These are phyloP conservation scores for Saccostrea cuccullata DNA, from an alignment of 1,140 invertebrate species.

Conservation along the genomic window DNA sequence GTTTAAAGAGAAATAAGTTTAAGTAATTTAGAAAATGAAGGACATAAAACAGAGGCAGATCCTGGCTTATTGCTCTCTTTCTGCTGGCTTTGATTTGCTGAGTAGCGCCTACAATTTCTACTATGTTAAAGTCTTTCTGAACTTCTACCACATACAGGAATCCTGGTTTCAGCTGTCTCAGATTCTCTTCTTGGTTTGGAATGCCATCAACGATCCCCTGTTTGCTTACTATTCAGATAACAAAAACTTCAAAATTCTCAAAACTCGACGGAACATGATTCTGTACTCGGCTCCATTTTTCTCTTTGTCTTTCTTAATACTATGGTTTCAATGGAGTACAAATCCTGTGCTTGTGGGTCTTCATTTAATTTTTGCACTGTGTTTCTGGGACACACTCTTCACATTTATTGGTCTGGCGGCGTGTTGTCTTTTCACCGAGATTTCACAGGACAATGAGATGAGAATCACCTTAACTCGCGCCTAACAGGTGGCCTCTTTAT, in stretches of 20 bases:
- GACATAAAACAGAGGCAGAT: slow-evolving; percentile 19
- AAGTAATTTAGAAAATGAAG: neutral
- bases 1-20: no score
- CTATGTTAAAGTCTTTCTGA: slow-evolving; percentile 78
- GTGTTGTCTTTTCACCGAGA: slow-evolving; percentile 78
- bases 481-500: slow-evolving; percentile 70
- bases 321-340: slow-evolving; percentile 78
- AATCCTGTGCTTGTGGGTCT: slow-evolving; percentile 65
- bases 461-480: slow-evolving; percentile 75
- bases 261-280: slow-evolving; percentile 74
- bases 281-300: slow-evolving; percentile 77
- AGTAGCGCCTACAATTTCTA: slow-evolving; percentile 70
- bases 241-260: slow-evolving; percentile 71
- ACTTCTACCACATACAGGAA: slow-evolving; percentile 77
- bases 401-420: slow-evolving; percentile 78
- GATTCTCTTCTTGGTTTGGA: slow-evolving; percentile 79
- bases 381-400: slow-evolving; percentile 79
- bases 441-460: slow-evolving; percentile 70
- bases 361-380: slow-evolving; percentile 77
- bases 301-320: slow-evolving; percentile 76
- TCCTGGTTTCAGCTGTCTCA: slow-evolving; percentile 79
- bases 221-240: slow-evolving; percentile 78
- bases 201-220: slow-evolving; percentile 79
- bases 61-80: slow-evolving; percentile 63
- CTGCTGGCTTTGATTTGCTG: slow-evolving; percentile 65